phyloP scores from a whole-genome alignment of 2,113 vertebrate genomes.

The Vulpes vulpes region DNA sequence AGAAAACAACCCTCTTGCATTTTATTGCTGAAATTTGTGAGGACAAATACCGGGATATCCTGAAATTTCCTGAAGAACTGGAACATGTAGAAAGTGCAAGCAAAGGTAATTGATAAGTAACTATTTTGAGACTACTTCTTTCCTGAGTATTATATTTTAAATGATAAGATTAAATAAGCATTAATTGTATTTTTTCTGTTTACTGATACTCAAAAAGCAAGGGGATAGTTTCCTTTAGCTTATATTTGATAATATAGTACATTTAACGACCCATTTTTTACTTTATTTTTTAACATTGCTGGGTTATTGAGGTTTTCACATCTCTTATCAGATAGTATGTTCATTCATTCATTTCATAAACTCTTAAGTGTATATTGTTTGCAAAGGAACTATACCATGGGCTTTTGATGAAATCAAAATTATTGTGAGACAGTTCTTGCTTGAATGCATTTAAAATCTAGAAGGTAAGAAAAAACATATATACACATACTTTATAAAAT shows the following conservation, averaged over 20 bases:
- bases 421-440: background rate
- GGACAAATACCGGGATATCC: constrained; percentile 91
- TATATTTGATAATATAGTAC: background rate
- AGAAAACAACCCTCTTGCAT: constrained; percentile 95
- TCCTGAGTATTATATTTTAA: constrained; percentile 4
- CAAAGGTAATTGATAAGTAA: constrained; percentile 91
- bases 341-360: background rate
- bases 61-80: constrained; percentile 97
- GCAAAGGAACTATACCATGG: background rate
- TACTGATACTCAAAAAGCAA: constrained; percentile 32
- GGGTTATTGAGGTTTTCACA: background rate
- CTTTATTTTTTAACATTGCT: background rate
- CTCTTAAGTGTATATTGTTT: background rate
- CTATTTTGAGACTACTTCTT: background rate
- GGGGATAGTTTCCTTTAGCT: background rate
- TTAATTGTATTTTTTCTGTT: constrained; percentile 43
- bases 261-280: background rate
- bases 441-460: constrained; percentile 2
- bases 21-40: constrained; percentile 97
- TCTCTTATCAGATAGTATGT: background rate
- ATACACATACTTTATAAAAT: background rate
- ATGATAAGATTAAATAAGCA: constrained; percentile 54
- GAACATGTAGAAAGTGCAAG: constrained; percentile 96
- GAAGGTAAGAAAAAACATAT: background rate
- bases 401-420: background rate